Base-by-base conservation (phyloP, 2,888 invertebrate genomes). In the Diabrotica balteata region DNA sequence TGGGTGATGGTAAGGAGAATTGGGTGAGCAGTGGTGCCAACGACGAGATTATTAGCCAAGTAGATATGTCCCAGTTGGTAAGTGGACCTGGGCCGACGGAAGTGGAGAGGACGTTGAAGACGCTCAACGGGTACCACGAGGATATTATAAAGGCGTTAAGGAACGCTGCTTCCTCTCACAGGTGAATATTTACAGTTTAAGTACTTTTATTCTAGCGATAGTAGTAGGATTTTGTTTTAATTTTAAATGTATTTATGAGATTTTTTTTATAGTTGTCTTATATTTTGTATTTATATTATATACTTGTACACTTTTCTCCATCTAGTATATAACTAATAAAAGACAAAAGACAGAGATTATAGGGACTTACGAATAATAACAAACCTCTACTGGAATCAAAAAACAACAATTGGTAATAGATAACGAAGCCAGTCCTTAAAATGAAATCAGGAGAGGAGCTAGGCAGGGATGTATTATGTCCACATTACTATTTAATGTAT, bases 41-140 rank as follows among this genome's bases (percentile, higher is more conserved):
- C 44, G 83, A 82, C 55, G 81, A 80, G 52, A 76, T 83, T 50
- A 76, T 84, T 72, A 76, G 78, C 65, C 81, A 80, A 66, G 76
- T 79, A 8, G 91, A 92, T 78, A 87, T 91, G 81, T 88, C 89
- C 4, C 86, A 90, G 9, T 73, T 82, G 74, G 82, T 88, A 77
- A 82, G 84, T 63, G 88, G 88, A 64, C 86, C 85, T 10, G 85
- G 85, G 22, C 90, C 91, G 70, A 90, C 91, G 2, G 93, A 93
- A 77, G 92, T 94, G 83, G 94, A 95, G 80, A 88, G 94, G 77
- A 74, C 74, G 58, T 87, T 95, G n/a, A 93, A 93, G 87, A 93
- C 92, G 69, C 87, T 96, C 53, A 95, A 95, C 82, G 96, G 95
- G 52, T 96, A 96, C 85, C 96, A 96, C 84, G 96, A 95, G 80